Base-by-base conservation (phyloP, 2,888 invertebrate species). In the Dryadula phaetusa region DNA sequence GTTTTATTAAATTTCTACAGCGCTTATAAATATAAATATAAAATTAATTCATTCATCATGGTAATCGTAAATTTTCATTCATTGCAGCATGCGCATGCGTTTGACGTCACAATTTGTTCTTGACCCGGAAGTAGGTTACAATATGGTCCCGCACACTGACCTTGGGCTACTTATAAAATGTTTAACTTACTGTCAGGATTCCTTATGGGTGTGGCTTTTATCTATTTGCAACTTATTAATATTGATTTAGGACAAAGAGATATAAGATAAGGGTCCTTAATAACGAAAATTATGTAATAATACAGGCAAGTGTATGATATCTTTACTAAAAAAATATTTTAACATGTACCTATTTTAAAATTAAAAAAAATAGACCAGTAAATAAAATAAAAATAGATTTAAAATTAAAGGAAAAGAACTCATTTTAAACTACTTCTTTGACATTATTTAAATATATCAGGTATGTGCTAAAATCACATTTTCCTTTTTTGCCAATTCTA, bases 71-170 rank as follows among this genome's bases (percentile, higher is more conserved):
- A 32, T 52, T 1, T 52, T 28, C 52, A 56, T 56, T n/a, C 14
- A 34, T 32, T 67, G 56, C 52, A n/a, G 6, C 67, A 34, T 62
- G 74, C 82, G 83, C 83, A 82, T 71, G 79, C 82, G 80, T 67
- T 22, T 66, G 67, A 75, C 76, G 74, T 75, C 75, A 72, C 40
- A 32, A 63, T 52, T 67, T 85, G 88, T 79, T 88, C 88, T 88
- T 88, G 88, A 88, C 88, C 87, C 81, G 79, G 80, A 76, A 77
- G 74, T 79, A 74, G 87, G 88, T 84, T 86, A 86, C 52, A 81
- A 84, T 79, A 83, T 78, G 69, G 78, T 84, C 85, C 83, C 84
- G 85, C 85, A 84, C 85, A 85, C 79, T 79, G 81, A 82, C 83
- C 82, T 84, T 85, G 84, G 67, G 54, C 69, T 69, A 64, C 37